These are phyloP conservation scores for Nipponia nippon DNA, from an alignment of 2,113 vertebrate species.

Conservation along the genomic window DNA sequence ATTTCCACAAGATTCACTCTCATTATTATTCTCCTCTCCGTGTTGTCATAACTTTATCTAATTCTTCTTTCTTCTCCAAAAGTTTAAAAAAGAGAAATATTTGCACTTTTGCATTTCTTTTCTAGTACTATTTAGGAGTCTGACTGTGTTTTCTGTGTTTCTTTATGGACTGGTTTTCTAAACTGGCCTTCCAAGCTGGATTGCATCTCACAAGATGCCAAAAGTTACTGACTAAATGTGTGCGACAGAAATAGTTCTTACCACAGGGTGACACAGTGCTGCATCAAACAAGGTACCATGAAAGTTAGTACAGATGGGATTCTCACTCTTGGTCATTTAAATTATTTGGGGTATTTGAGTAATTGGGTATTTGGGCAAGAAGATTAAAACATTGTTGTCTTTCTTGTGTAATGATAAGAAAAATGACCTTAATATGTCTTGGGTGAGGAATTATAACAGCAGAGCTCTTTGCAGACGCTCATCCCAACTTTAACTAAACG, in stretches of 20 bases:
- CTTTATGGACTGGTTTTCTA: not conserved
- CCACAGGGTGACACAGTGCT: accelerated
- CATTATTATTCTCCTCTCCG: not conserved
- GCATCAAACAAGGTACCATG: not conserved
- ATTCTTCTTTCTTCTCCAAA: not conserved
- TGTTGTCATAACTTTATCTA: not conserved
- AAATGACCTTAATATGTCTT: not conserved
- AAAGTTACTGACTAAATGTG: not conserved
- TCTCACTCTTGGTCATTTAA: not conserved
- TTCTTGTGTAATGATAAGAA: not conserved
- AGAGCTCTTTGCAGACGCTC: not conserved
- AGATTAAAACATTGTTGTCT: not conserved
- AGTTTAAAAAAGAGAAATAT: not conserved
- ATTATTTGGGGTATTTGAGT: not conserved
- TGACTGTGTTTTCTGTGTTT: not conserved
- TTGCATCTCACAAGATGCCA: not conserved
- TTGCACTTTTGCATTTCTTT: not conserved
- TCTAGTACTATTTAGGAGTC: not conserved
- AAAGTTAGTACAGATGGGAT: not conserved
- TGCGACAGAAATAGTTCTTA: not conserved
- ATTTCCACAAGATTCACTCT: not conserved
- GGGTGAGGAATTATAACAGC: not conserved
- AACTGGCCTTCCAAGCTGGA: not conserved
- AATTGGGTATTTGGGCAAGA: not conserved
- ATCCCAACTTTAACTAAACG: not conserved